These are phyloP conservation scores for Cossypha dichroa DNA, from an alignment of 2,797 vertebrate species.

Conservation along the genomic window DNA sequence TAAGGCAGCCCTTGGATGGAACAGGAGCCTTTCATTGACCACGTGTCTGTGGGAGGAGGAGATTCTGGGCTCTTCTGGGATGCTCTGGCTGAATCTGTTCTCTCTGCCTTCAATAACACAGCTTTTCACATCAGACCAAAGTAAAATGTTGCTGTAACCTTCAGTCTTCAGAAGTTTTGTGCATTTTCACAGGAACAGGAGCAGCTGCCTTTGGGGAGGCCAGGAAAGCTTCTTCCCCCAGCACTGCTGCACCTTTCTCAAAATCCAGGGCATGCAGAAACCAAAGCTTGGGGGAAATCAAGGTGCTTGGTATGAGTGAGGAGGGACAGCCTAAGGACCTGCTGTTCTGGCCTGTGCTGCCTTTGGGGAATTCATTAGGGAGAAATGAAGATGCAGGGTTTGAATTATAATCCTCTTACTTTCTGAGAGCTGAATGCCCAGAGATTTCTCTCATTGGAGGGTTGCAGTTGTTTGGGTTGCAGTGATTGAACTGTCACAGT, in stretches of 20 bases:
- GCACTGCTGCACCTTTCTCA: not conserved
- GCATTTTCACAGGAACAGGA: rapidly evolving
- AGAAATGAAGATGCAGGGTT: not conserved
- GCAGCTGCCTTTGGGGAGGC: not conserved
- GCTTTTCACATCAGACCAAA: not conserved
- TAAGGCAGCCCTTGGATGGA: not conserved
- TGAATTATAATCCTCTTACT: not conserved
- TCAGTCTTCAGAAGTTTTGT: not conserved
- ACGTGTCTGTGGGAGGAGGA: not conserved
- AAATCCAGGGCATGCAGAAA: not conserved
- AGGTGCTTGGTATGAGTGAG: not conserved
- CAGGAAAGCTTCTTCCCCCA: not conserved
- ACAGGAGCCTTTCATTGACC: not conserved
- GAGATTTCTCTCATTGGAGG: not conserved
- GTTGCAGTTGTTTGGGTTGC: not conserved
- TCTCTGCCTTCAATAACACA: not conserved
- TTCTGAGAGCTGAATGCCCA: not conserved
- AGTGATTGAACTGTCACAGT: not conserved
- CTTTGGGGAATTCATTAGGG: not conserved
- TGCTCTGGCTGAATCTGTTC: not conserved
- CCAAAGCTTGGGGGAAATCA: not conserved
- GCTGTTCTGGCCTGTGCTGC: rapidly evolving
- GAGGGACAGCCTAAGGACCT: not conserved
- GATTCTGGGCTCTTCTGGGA: not conserved
- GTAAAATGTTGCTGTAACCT: rapidly evolving